Percentiles rank a stretch among this genome's conserved stretches.
Evolutionary conservation across 92 coral and sea anemone species (phyloP).

Genomic region (Epizoanthus rinbou): DNA sequence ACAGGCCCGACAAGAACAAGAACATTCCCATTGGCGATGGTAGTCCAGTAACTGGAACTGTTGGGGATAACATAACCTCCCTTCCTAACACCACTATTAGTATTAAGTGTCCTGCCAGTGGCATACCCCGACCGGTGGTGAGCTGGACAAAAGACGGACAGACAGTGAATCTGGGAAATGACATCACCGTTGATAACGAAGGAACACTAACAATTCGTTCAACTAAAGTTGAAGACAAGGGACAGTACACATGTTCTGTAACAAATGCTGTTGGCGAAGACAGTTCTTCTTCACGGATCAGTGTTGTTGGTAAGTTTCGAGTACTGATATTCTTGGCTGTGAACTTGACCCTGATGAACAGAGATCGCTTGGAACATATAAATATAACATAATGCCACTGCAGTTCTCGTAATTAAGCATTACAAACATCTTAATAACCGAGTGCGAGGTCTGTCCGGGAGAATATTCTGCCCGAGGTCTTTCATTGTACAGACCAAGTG

Average conservation of each 20-base stretch:
- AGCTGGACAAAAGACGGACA: constrained; percentile 33
- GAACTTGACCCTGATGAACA: too few relatives aligned
- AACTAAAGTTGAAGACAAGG: constrained; percentile 12
- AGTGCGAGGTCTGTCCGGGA: too few relatives aligned
- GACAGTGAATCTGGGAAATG: background rate
- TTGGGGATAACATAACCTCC: constrained; percentile 33
- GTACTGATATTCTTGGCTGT: too few relatives aligned
- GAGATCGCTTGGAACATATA: too few relatives aligned
- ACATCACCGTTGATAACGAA: background rate
- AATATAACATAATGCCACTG: too few relatives aligned
- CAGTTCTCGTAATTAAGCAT: too few relatives aligned
- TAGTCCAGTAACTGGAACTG: constrained; percentile 2
- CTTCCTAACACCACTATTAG: constrained; percentile 20
- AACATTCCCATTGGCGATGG: constrained; percentile 23
- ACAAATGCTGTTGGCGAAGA: constrained; percentile 14
- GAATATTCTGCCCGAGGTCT: too few relatives aligned
- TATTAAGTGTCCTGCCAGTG: constrained; percentile 5
- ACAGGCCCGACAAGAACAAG: constrained; percentile 4
- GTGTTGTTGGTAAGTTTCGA: too few relatives aligned
- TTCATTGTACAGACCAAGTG: too few relatives aligned
- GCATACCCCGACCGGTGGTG: background rate
- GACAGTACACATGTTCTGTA: constrained; percentile 24
- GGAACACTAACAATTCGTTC: constrained; percentile 8
- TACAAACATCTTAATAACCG: too few relatives aligned
- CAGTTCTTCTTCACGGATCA: background rate